These are phyloP conservation scores for Microcebus jonahi DNA, from an alignment of 2,113 vertebrate species.

Conservation along the genomic window DNA sequence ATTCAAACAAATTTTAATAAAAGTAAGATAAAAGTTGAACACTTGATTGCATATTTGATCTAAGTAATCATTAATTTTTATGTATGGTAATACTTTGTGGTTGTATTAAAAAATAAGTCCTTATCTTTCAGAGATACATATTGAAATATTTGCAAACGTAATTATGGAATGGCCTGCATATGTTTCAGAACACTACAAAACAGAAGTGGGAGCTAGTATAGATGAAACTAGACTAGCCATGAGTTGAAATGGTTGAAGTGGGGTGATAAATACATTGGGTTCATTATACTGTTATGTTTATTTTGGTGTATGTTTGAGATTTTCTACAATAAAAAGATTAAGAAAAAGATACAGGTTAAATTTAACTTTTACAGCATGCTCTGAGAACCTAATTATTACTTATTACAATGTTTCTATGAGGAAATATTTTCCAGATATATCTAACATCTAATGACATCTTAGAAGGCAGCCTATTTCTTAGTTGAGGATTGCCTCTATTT, in stretches of 20 bases:
- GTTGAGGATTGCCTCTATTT: not conserved
- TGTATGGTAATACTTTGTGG: not conserved
- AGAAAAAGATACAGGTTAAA: not conserved
- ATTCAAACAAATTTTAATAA: conserved; percentile 23
- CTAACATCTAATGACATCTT: not conserved
- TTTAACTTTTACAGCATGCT: not conserved
- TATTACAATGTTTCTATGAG: not conserved
- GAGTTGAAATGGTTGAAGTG: not conserved
- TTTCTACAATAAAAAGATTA: not conserved
- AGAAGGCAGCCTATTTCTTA: not conserved
- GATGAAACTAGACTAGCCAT: not conserved
- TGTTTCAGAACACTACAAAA: not conserved
- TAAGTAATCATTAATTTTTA: not conserved
- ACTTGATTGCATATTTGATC: not conserved
- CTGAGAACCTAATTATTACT: not conserved
- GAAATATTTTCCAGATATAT: not conserved
- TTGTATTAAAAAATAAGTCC: not conserved
- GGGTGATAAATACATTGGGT: not conserved
- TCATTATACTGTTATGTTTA: not conserved
- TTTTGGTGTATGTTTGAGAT: not conserved
- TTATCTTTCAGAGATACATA: not conserved
- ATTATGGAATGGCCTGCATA: not conserved
- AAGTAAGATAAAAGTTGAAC: not conserved
- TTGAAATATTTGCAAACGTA: not conserved
- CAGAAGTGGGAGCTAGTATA: not conserved